These are phyloP conservation scores for Salvelinus namaycush DNA, from an alignment of 2,113 vertebrate species.

Conservation along the genomic window DNA sequence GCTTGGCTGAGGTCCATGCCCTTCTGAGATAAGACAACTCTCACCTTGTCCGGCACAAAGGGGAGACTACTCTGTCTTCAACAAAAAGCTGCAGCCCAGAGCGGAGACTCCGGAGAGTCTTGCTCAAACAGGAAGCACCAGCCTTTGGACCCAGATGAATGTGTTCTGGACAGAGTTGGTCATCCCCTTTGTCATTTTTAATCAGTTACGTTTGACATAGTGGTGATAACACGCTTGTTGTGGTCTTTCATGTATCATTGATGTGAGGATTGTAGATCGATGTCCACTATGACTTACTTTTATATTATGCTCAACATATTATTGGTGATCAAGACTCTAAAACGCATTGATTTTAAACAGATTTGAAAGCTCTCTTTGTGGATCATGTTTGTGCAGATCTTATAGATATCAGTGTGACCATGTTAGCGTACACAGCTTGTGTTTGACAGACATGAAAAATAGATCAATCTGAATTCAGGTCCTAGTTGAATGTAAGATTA, in stretches of 20 bases:
- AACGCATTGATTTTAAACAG: no score
- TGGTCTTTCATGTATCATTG: neutral
- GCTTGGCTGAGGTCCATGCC: slow-evolving; percentile 73
- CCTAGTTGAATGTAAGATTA: no score
- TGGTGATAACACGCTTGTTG: slow-evolving; percentile 42
- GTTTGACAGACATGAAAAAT: no score
- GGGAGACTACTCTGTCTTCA: slow-evolving; percentile 45
- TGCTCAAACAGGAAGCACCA: slow-evolving; percentile 58
- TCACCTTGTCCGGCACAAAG: slow-evolving; percentile 51
- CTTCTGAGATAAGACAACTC: slow-evolving; percentile 70
- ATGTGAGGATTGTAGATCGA: no score
- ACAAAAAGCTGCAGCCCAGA: slow-evolving; percentile 34
- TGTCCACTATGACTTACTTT: neutral
- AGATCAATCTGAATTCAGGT: no score
- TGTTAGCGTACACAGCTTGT: no score
- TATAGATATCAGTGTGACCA: neutral
- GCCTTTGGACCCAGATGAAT: slow-evolving; percentile 60
- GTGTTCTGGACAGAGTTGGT: slow-evolving; percentile 63
- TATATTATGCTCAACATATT: no score
- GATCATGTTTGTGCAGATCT: no score
- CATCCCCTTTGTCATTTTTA: slow-evolving; percentile 50
- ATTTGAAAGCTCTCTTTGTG: no score
- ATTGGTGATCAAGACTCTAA: no score
- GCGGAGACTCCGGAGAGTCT: slow-evolving; percentile 33
- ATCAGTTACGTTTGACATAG: slow-evolving; percentile 33